A percentile compares a stretch with the other conserved stretches of the same genome.
phyloP scores from a whole-genome alignment of 2,888 invertebrate genomes.

The Bembecia ichneumoniformis region DNA sequence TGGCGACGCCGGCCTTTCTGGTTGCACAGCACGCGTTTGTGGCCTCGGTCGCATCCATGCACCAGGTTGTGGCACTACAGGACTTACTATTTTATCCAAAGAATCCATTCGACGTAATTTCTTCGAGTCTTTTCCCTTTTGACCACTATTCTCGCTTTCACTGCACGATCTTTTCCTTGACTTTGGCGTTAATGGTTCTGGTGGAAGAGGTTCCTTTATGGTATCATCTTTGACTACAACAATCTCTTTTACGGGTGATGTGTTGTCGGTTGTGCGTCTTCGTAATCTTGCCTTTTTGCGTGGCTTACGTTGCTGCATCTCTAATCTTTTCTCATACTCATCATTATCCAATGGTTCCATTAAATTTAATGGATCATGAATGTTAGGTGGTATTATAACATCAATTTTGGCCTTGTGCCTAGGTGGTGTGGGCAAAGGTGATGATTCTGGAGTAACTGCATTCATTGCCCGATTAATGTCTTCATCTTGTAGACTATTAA shows the following conservation, averaged over 20 bases:
- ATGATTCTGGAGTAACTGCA: conserved; percentile 93
- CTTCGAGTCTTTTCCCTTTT: conserved; percentile 63
- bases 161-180: conserved; percentile 64
- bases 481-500: conserved; percentile 91
- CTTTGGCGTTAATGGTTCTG: conserved; percentile 51
- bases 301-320: conserved; percentile 78
- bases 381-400: conserved; percentile 93
- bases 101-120: conserved; percentile 79
- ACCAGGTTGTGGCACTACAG: conserved; percentile 91
- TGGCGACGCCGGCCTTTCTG: conserved; percentile 63
- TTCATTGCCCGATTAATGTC: conserved; percentile 85
- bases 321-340: conserved; percentile 84
- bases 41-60: conserved; percentile 79
- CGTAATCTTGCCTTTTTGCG: conserved; percentile 77
- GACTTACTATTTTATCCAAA: conserved; percentile 92
- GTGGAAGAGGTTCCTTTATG: conserved; percentile 44
- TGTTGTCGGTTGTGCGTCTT: conserved; percentile 60
- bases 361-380: conserved; percentile 91
- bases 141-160: conserved; percentile 71
- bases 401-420: conserved; percentile 86
- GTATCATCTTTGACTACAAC: conserved; percentile 33
- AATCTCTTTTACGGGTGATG: conserved; percentile 34
- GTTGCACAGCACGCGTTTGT: conserved; percentile 44
- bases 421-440: conserved; percentile 89
- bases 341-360: conserved; percentile 84